These are phyloP conservation scores for Prostheceraeus crozeri DNA, from an alignment of 2,888 invertebrate species.

Conservation along the genomic window DNA sequence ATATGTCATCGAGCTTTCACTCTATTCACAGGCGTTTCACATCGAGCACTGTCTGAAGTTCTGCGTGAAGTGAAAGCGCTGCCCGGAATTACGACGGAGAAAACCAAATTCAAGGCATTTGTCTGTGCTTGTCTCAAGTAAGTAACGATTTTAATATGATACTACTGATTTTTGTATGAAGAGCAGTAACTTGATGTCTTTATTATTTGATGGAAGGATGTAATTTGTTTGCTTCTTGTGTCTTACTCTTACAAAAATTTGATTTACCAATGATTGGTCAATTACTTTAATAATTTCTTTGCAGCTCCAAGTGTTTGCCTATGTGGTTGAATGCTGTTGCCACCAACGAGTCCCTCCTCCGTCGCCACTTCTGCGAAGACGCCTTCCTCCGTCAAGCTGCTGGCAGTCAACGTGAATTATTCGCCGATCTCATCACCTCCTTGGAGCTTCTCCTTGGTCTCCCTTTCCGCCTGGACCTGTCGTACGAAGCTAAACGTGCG, in stretches of 20 bases:
- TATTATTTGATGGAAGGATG: too few relatives aligned
- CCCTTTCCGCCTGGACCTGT: too few relatives aligned
- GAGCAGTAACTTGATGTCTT: too few relatives aligned
- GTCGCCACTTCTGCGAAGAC: constrained; percentile 35
- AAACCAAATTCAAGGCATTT: constrained; percentile 34
- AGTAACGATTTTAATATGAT: neutral
- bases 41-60: constrained; percentile 27
- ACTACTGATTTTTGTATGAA: too few relatives aligned
- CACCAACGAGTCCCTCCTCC: constrained; percentile 33
- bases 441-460: constrained; percentile 33
- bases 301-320: constrained; percentile 33
- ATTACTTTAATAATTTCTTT: too few relatives aligned
- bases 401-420: constrained; percentile 32
- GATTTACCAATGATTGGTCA: too few relatives aligned
- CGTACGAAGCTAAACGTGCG: too few relatives aligned
- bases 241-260: too few relatives aligned
- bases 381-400: constrained; percentile 32
- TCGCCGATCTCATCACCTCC: constrained; percentile 35
- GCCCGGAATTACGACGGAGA: constrained; percentile 30
- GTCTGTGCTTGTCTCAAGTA: constrained; percentile 34
- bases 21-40: constrained; percentile 15
- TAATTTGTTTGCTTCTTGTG: too few relatives aligned
- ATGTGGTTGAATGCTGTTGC: constrained; percentile 35
- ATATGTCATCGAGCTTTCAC: too few relatives aligned
- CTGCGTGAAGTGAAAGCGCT: constrained; percentile 28